Conservation (phyloP, 2,113 vertebrate genomes). For the Tautogolabrus adspersus region DNA sequence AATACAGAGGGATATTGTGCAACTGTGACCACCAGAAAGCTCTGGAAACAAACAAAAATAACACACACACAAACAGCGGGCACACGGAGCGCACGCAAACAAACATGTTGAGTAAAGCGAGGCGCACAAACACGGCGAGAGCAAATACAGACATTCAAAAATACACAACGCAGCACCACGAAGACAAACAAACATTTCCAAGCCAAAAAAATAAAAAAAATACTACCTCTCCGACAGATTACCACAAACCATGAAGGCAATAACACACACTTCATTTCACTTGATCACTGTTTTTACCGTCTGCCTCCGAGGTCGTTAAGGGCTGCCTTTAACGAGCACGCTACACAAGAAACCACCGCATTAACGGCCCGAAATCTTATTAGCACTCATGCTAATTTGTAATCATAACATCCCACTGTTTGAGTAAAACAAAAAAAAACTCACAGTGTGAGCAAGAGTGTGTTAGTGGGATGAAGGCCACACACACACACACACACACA, state of each 20-base stretch:
- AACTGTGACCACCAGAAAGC: conserved; percentile 70
- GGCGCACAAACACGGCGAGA: neutral
- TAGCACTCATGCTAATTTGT: conserved; percentile 70
- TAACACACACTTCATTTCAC: conserved; percentile 59
- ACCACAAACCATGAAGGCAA: conserved; percentile 33
- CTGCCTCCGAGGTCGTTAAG: conserved; percentile 62
- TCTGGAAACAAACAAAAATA: conserved; percentile 17
- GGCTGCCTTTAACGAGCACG: conserved; percentile 55
- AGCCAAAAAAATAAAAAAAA: neutral
- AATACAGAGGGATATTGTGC: conserved; percentile 67
- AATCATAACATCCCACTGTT: conserved; percentile 46
- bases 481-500: conserved; percentile 20
- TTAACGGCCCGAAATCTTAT: conserved; percentile 54
- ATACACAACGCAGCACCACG: neutral
- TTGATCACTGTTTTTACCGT: conserved; percentile 61
- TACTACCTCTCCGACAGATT: conserved; percentile 1
- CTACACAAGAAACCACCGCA: neutral
- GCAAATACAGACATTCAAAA: neutral
- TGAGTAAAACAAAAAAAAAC: conserved; percentile 17
- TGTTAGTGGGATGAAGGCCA: conserved; percentile 17
- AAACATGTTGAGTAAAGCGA: neutral
- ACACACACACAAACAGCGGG: conserved; percentile 3
- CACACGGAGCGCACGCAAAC: neutral
- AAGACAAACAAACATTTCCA: neutral
- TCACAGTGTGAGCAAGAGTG: neutral